Percentiles rank a stretch among this genome's conserved stretches.
phyloP scores from a whole-genome alignment of 1,140 invertebrate genomes.

The Macrosteles quadrilineatus region DNA sequence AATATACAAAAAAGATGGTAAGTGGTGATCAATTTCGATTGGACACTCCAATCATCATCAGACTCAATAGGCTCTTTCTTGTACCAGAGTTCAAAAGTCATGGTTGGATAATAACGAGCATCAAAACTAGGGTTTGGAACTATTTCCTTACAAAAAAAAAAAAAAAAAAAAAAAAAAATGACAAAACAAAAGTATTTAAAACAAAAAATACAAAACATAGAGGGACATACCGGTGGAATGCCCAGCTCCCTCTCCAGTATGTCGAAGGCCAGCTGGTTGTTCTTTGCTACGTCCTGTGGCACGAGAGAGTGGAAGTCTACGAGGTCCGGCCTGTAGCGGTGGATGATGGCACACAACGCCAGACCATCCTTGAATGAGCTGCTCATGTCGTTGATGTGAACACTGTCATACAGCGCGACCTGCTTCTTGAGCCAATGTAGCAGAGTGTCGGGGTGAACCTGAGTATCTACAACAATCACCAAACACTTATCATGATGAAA shows the following conservation, averaged over 20 bases:
- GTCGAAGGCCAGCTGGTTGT: slow-evolving; percentile 82
- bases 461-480: slow-evolving; percentile 53
- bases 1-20: no score
- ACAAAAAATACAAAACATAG: no score
- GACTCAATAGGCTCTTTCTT: no score
- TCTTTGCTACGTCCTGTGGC: slow-evolving; percentile 62
- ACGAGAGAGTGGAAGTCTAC: slow-evolving; percentile 71
- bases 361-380: slow-evolving; percentile 74
- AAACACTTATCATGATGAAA: no score
- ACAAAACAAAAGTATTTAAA: no score
- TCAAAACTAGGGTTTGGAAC: no score
- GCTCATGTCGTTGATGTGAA: slow-evolving; percentile 69
- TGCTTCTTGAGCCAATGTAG: slow-evolving; percentile 76
- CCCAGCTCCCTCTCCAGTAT: slow-evolving; percentile 75
- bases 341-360: slow-evolving; percentile 79
- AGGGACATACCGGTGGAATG: slow-evolving; percentile 67
- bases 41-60: no score
- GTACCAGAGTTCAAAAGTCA: no score
- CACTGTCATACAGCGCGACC: slow-evolving; percentile 63
- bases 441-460: slow-evolving; percentile 71
- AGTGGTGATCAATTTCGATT: no score
- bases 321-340: slow-evolving; percentile 85
- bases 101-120: no score
- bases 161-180: no score
- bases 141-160: no score